These are phyloP conservation scores for Tenebrio molitor DNA, from an alignment of 1,140 invertebrate genomes.

Conservation along the genomic window DNA sequence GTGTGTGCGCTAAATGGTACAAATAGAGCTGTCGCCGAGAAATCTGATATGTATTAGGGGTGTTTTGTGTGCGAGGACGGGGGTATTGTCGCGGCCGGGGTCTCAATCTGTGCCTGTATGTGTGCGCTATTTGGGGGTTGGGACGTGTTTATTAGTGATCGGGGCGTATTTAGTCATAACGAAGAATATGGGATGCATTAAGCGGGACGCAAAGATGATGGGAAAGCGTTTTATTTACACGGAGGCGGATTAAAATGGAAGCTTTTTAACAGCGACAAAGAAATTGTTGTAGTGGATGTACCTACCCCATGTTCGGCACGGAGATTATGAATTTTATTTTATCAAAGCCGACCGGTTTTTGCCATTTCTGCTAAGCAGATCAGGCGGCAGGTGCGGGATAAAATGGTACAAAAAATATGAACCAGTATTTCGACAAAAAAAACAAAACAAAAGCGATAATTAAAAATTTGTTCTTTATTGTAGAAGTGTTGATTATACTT, in stretches of 20 bases:
- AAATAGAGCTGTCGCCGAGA: constrained; percentile 56
- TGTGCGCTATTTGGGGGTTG: constrained; percentile 7
- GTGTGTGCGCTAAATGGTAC: constrained; percentile 54
- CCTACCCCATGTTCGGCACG: too few relatives aligned
- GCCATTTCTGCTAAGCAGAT: too few relatives aligned
- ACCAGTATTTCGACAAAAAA: too few relatives aligned
- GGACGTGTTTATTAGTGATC: constrained; percentile 2
- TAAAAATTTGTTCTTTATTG: too few relatives aligned
- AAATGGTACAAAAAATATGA: too few relatives aligned
- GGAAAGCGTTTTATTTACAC: constrained; percentile 31
- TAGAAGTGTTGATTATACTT: too few relatives aligned
- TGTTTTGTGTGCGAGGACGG: constrained; percentile 19
- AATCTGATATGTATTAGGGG: constrained; percentile 53
- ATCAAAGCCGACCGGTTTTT: too few relatives aligned
- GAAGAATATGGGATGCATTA: not conserved
- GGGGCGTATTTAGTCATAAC: constrained; percentile 6
- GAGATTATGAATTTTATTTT: too few relatives aligned
- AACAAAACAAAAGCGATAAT: too few relatives aligned
- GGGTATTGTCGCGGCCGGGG: not conserved
- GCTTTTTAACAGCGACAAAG: too few relatives aligned
- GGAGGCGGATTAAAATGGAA: not conserved
- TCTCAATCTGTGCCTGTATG: not conserved
- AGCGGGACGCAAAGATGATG: not conserved
- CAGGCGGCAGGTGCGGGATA: too few relatives aligned
- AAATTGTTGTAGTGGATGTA: too few relatives aligned